Base-by-base conservation (phyloP, 2,113 vertebrate species). In the Nothobranchius kuhntae region DNA sequence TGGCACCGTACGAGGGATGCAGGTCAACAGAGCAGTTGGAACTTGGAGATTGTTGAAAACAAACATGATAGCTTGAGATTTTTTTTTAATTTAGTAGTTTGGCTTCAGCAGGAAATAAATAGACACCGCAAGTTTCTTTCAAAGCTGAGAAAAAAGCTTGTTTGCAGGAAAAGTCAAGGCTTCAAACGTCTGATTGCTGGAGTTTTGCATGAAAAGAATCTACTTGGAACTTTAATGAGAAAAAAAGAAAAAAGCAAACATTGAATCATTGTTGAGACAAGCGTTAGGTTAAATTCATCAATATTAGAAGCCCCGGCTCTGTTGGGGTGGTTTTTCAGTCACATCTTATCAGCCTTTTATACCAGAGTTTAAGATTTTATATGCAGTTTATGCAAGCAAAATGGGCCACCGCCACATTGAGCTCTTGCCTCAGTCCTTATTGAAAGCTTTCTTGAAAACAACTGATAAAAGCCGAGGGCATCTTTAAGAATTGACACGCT, bases 321-420 rank as follows among this genome's bases (percentile, higher is more conserved):
- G 84, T 86, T 68, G 82, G 80, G 73, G 78, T 17, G 38, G 73
- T 82, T 89, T 30, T 83, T 77, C 82, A 90, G 82, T 90, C 85
- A 82, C 66, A 86, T 82, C 68, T 54, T 72, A 88, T 89, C 81
- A 79, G 73, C 79, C 71, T 89, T 89, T 79, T 81, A 87, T 77
- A 75, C 79, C 80, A 69, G 63, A 76, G 24, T 88, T 90, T 87
- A 87, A 87, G 82, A 84, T 89, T 88, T 91, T 68, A 86, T 91
- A 89, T 90, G 86, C 90, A 88, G 87, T 90, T 90, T 91, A 89
- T 90, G 84, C 78, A 90, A 85, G 86, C 87, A 87, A 90, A 88
- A 87, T 87, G 78, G 83, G 86, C 85, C 80, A 75, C 59, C 60
- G 44, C 83, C 75, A 86, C 80, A 78, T 73, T n/a, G 75, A 71